phyloP scores from a whole-genome alignment of 1,140 invertebrate genomes.

The Kradibia gibbosae region DNA sequence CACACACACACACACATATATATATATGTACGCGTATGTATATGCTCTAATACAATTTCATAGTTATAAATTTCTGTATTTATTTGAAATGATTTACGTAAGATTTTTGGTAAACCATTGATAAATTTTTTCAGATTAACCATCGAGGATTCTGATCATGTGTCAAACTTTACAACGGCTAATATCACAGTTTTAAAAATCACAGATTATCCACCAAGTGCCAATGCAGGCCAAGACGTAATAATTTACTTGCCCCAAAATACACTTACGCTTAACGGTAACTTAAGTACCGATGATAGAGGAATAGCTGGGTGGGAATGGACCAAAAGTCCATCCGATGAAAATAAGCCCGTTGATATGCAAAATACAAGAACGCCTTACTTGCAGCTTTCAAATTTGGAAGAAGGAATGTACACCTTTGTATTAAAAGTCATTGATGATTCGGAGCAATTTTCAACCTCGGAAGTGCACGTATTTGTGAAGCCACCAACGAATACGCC shows the following conservation, averaged over 20 bases:
- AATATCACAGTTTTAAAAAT: constrained; percentile 93
- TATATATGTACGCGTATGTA: too few species aligned
- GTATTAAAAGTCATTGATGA: constrained; percentile 93
- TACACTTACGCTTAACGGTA: constrained; percentile 90
- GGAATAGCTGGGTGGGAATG: constrained; percentile 95
- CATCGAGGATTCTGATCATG: constrained; percentile 92
- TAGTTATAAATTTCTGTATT: too few species aligned
- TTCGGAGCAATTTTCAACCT: constrained; percentile 87
- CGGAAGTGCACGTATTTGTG: constrained; percentile 93
- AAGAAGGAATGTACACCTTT: constrained; percentile 95
- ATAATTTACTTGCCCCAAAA: constrained; percentile 93
- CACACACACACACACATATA: too few species aligned
- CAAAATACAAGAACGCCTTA: constrained; percentile 93
- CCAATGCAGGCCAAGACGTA: constrained; percentile 92
- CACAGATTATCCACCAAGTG: constrained; percentile 94
- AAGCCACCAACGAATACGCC: constrained; percentile 90
- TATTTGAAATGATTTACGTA: too few species aligned
- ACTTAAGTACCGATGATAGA: constrained; percentile 92
- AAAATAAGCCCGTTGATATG: constrained; percentile 93
- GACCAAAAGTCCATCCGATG: constrained; percentile 90
- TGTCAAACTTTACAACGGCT: constrained; percentile 87
- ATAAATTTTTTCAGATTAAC: constrained; percentile 80
- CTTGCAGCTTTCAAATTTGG: constrained; percentile 88
- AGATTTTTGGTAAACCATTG: too few species aligned
- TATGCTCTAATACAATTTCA: too few species aligned